Evolutionary conservation across 2,113 vertebrate genomes (phyloP).

Genomic region (Plestiodon gilberti): DNA sequence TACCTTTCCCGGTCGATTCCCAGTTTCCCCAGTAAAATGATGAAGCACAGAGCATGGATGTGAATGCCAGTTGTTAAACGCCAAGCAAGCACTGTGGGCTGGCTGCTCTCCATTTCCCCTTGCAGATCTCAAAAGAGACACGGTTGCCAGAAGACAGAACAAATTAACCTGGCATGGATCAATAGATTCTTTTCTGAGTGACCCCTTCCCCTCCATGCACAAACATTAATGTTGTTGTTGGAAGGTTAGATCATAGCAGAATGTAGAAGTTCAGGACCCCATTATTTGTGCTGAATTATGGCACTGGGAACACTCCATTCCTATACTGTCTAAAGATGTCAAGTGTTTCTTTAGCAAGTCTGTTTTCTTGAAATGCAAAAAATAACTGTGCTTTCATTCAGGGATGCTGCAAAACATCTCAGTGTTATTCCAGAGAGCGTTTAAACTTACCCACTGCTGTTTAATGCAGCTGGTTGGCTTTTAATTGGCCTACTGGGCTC

Average conservation of each 20-base stretch:
- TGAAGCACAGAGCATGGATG: too few relatives aligned
- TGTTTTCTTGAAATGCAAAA: background rate
- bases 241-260: background rate
- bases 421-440: background rate
- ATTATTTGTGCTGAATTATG: background rate
- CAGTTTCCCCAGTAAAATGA: too few relatives aligned
- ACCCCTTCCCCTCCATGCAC: background rate
- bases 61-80: too few relatives aligned
- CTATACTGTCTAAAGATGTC: background rate
- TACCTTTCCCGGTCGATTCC: too few relatives aligned
- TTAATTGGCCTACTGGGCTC: background rate
- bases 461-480: background rate
- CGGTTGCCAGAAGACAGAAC: background rate
- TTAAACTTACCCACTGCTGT: background rate
- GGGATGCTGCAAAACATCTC: too few relatives aligned
- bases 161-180: background rate
- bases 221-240: background rate
- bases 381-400: background rate
- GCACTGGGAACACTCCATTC: background rate
- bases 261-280: background rate
- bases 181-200: background rate
- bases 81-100: too few relatives aligned
- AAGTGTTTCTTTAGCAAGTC: background rate
- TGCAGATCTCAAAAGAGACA: background rate
- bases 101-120: too few relatives aligned